Base-by-base conservation (phyloP, 2,888 invertebrate genomes). In the Timema podura region DNA sequence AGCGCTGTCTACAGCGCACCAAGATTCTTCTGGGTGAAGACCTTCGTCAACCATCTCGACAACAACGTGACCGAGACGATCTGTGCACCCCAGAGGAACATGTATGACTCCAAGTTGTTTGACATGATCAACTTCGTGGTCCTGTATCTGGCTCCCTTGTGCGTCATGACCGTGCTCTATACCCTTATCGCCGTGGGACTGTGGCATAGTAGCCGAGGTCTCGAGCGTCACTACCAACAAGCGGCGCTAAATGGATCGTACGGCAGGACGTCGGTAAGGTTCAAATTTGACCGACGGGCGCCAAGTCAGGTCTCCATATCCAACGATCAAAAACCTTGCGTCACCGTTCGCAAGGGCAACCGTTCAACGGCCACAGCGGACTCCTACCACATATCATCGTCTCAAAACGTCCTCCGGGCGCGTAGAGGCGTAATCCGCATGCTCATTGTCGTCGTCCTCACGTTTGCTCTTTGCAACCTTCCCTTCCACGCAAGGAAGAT, bases 401-500 rank as follows among this genome's bases (percentile, higher is more conserved):
- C 91, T 67, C 89, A 88, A 76, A 91, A 91, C 79, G 91, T 92
- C 11, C 81, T 95, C 72, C 86, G 89, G 68, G 92, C 93, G 46
- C 86, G 95, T 30, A 86, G 92, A 48, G 91, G 93, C 65, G 95
- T 96, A 66, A 93, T 96, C 75, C 89, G 93, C 73, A 92, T 96
- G 88, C 85, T 96, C 75, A 91, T 96, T 73, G 90, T 92, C 47
- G 92, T 96, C 65, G 95, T 96, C 66, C 85, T 92, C 75, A 91
- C 93, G 68, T 96, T 96, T 81, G 94, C 95, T 15, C 79, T 95
- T 51, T 95, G 95, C 83, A 94, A 95, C 81, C 83, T 96, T 73
- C 96, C 96, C 0, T 92, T 92, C 82, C 95, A 96, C 82, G 91
- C 91, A 1, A 86, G 95, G 51, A 93, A 93, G 79, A 88, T 93